A percentile compares a stretch with the other conserved stretches of the same genome.
phyloP scores from a whole-genome alignment of 30 jellyfish, hydroid and myxozoan genomes.

The Pelagia noctiluca region DNA sequence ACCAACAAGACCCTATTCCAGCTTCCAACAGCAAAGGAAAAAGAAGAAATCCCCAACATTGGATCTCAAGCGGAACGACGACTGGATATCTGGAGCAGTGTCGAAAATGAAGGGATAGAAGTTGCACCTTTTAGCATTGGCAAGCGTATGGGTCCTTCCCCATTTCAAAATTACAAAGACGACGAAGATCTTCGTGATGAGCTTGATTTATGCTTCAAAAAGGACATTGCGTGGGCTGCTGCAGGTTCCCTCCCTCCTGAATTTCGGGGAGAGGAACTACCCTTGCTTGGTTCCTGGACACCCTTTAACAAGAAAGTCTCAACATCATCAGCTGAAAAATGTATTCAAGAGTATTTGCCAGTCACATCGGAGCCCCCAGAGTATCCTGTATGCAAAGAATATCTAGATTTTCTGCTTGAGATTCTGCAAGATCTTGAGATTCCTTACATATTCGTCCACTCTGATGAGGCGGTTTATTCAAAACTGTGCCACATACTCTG shows the following conservation, averaged over 20 bases:
- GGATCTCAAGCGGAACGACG: slow-evolving; percentile 24
- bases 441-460: slow-evolving; percentile 49
- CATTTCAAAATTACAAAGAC: neutral
- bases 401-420: slow-evolving; percentile 38
- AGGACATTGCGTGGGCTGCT: slow-evolving; percentile 67
- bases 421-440: slow-evolving; percentile 12
- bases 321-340: neutral
- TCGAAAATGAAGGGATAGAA: no score
- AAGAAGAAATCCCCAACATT: neutral
- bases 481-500: slow-evolving; percentile 45
- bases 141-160: no score
- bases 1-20: slow-evolving; percentile 67
- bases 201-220: slow-evolving; percentile 21
- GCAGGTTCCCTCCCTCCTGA: slow-evolving; percentile 23
- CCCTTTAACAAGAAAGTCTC: slow-evolving; percentile 23
- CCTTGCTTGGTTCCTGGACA: slow-evolving; percentile 58
- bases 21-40: slow-evolving; percentile 27
- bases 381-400: slow-evolving; percentile 40
- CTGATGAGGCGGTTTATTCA: slow-evolving; percentile 67
- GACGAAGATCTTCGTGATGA: neutral
- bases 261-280: slow-evolving; percentile 18
- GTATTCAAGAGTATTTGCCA: slow-evolving; percentile 56
- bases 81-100: slow-evolving; percentile 23
- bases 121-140: no score
- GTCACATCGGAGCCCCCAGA: slow-evolving; percentile 71